Evolutionary conservation across 2,113 vertebrate species (phyloP), one percentile per base, ranked within the genome.

Genomic region (Electrona antarctica): DNA sequence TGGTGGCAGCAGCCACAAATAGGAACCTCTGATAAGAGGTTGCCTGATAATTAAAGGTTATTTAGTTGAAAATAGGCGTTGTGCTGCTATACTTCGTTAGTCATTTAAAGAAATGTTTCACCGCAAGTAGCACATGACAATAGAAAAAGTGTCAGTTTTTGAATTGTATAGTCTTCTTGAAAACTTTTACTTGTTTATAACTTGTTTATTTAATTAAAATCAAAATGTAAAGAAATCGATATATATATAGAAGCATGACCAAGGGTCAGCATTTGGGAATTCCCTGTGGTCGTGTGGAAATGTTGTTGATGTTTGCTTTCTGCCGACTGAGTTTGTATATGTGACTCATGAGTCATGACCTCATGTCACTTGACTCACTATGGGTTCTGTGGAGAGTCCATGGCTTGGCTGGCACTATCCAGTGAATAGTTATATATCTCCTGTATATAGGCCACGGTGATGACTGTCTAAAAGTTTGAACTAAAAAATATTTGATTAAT

Each of bases 331-430:
- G 15, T 81, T 68, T 48, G 56, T 75, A 49, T 64, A 54, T 85
- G 84, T 73, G 85, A 81, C 79, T 69, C 33, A 82, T 73, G 85
- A 81, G 78, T 69, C 33, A 82, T 88, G 86, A 88, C 80, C 81
- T 88, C 80, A 88, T n/a, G n/a, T n/a, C n/a, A n/a, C n/a, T 59
- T 58, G 69, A 41, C 74, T 60, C 29, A 64, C 51, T n/a, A 76
- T 41, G 64, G 80, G 59, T 69, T 74, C 69, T 87, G 79, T 80
- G 84, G 82, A 68, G 72, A 84, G 59, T 73, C 79, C 61, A 59
- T 7, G 52, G 57, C 67, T 65, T 78, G 80, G 72, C 85, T 78
- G 80, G 72, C 85, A 80, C 57, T 60, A 33, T 5, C 72, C 51
- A 60, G 64, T 81, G 78, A 67, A 78, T 66, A 56, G 12, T 6